Base-by-base conservation (phyloP, 2,797 vertebrate species). In the Acanthurus lineatus region DNA sequence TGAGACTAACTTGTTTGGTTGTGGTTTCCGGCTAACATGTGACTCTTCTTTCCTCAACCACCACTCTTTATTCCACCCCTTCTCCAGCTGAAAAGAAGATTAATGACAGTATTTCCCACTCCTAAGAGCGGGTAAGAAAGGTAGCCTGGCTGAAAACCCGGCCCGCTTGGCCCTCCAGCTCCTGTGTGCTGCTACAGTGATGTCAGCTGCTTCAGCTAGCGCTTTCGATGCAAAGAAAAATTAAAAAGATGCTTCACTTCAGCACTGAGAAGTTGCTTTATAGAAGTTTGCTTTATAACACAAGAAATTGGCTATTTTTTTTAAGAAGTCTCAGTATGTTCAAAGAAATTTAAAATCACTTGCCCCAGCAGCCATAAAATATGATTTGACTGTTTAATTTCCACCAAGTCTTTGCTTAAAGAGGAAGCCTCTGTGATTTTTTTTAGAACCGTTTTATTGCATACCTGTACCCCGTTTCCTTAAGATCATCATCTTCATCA, bases 91-190 rank as follows among this genome's bases (percentile, higher is more conserved):
- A 94, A 85, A 90, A 93, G 93, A 95, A 94, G 94, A 94, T 93
- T 92, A 92, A 88, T 94, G 94, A 94, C 89, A 95, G 93, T 96
- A 93, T 92, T 92, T 94, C 86, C 76, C 87, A 93, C 88, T 92
- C 88, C 90, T 94, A 92, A 93, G 73, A 82, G 85, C 92, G 93
- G 95, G 94, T 96, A 95, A 96, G 95, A 83, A 93, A 91, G 93
- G 94, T 84, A 90, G 90, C 86, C 86, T 68, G 89, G 87, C 88
- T 89, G 65, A 75, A 35, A 82, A 80, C 72, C 62, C 28, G 79
- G 87, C 88, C 84, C 20, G 90, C 92, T 94, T 92, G 92, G 81
- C 88, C 84, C 86, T 82, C 86, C 79, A 60, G 89, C 88, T 91
- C 79, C 86, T 89, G 89, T 92, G 89, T 91, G 92, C 92, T 84